phyloP scores from a whole-genome alignment of 2,888 invertebrate species.

The Nomada lathburiana region DNA sequence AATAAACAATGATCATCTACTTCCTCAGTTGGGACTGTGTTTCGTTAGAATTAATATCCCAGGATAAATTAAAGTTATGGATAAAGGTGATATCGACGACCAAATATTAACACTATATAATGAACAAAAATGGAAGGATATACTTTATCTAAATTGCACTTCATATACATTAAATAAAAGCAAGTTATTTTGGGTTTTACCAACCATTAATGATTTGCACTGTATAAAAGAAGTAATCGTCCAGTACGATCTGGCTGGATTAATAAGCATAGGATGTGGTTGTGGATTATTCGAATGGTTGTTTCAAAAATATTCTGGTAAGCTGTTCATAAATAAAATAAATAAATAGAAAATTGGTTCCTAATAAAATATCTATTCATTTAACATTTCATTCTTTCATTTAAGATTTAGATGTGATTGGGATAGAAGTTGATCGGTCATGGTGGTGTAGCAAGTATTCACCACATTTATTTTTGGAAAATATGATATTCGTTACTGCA shows the following conservation, averaged over 20 bases:
- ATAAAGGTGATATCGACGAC: constrained; percentile 61
- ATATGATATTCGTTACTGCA: constrained; percentile 80
- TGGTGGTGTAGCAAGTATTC: constrained; percentile 94
- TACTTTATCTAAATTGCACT: constrained; percentile 79
- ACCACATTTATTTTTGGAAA: constrained; percentile 87
- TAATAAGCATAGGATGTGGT: constrained; percentile 92
- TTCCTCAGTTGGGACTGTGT: neutral
- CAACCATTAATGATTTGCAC: constrained; percentile 87
- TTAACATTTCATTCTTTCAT: constrained; percentile 55
- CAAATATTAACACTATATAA: constrained; percentile 69
- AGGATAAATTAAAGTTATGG: constrained; percentile 28
- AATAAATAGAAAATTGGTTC: neutral
- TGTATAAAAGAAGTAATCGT: constrained; percentile 86
- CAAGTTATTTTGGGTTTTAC: constrained; percentile 91
- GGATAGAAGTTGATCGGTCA: constrained; percentile 91
- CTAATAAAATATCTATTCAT: neutral
- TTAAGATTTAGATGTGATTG: constrained; percentile 87
- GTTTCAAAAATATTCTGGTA: constrained; percentile 88
- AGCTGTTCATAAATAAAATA: constrained; percentile 52
- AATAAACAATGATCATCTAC: constrained; percentile 29
- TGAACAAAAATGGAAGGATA: constrained; percentile 83
- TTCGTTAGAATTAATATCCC: neutral
- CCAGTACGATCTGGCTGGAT: constrained; percentile 84
- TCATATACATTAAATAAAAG: constrained; percentile 84
- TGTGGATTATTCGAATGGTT: constrained; percentile 94